These are phyloP conservation scores for Anser cygnoides DNA, from an alignment of 2,113 vertebrate species.

Conservation along the genomic window DNA sequence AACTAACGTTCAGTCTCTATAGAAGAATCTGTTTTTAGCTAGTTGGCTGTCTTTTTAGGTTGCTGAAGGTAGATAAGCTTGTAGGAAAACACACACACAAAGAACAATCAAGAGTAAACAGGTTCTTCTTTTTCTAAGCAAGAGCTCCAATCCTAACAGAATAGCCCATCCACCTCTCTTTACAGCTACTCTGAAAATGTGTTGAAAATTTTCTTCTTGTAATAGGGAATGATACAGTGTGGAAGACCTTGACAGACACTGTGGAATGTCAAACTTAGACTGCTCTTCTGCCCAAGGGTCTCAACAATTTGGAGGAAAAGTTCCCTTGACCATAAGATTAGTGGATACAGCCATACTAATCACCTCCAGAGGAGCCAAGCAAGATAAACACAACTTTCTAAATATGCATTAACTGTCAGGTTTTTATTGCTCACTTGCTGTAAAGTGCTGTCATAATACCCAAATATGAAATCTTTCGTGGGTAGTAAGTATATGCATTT, in stretches of 20 bases:
- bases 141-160: not conserved
- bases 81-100: not conserved
- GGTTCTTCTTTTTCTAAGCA: not conserved
- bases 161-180: not conserved
- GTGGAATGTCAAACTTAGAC: not conserved
- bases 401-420: not conserved
- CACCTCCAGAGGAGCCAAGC: not conserved
- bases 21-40: not conserved
- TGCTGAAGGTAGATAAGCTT: not conserved
- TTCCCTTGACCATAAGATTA: not conserved
- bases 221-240: not conserved
- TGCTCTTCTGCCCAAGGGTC: not conserved
- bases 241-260: not conserved
- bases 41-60: not conserved
- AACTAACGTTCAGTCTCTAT: not conserved
- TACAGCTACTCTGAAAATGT: not conserved
- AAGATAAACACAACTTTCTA: not conserved
- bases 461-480: not conserved
- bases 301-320: not conserved
- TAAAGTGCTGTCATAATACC: not conserved
- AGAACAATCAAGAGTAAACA: not conserved
- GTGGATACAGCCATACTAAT: not conserved
- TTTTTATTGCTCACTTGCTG: constrained; percentile 17
- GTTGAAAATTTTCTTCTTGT: not conserved
- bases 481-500: not conserved